Percentiles rank a stretch among this genome's conserved stretches.
Evolutionary conservation across 2,797 vertebrate species (phyloP).

Genomic region (Tokudaia tokunoshimensis): DNA sequence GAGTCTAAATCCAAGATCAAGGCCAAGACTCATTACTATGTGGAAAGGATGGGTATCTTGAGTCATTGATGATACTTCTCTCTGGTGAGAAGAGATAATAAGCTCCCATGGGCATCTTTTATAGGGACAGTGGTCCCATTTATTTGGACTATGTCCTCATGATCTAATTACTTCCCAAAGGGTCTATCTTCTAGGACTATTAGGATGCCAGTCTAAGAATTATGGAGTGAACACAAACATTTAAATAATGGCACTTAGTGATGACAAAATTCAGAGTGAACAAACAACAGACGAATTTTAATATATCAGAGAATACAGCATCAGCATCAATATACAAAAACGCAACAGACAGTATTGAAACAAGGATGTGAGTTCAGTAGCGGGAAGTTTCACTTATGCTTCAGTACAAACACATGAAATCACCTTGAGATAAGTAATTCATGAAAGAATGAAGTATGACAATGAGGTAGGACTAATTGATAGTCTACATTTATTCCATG

Average conservation of each 20-base stretch:
- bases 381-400: background rate
- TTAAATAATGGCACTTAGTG: background rate
- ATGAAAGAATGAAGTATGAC: background rate
- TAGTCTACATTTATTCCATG: background rate
- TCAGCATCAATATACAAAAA: background rate
- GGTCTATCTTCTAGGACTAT: background rate
- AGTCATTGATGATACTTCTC: background rate
- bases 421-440: background rate
- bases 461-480: background rate
- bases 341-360: background rate
- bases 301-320: background rate
- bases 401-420: background rate
- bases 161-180: constrained; percentile 42
- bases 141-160: background rate
- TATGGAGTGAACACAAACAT: background rate
- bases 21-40: background rate
- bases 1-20: background rate
- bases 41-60: background rate
- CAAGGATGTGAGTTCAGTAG: background rate
- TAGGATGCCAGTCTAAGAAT: background rate
- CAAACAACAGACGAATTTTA: background rate
- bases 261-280: background rate
- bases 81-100: background rate
- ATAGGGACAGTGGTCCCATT: constrained; percentile 14
- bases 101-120: constrained; percentile 42